phyloP scores from a whole-genome alignment of 2,888 invertebrate genomes.

The Dryocosmus kuriphilus region DNA sequence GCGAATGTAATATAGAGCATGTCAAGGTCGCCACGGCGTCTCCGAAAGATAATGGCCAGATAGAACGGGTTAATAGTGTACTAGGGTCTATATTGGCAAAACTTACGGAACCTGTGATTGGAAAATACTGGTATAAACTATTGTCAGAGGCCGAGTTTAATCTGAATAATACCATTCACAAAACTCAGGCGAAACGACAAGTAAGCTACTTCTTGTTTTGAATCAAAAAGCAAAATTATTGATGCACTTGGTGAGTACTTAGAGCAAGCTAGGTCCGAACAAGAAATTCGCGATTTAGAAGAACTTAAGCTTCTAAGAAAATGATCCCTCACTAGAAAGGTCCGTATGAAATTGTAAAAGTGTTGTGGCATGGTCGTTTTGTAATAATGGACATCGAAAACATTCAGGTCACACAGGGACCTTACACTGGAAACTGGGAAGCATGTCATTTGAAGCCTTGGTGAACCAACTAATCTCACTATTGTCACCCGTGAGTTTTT shows the following conservation, averaged over 20 bases:
- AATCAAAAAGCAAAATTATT: constrained; percentile 49
- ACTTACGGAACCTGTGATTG: constrained; percentile 38
- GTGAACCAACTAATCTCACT: too few relatives aligned
- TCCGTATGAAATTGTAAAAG: too few relatives aligned
- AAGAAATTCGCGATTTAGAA: neutral
- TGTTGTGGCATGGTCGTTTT: too few relatives aligned
- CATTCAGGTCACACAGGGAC: too few relatives aligned
- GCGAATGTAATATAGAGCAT: constrained; percentile 49
- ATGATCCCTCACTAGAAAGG: too few relatives aligned
- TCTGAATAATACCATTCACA: constrained; percentile 56
- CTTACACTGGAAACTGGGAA: too few relatives aligned
- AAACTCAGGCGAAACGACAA: constrained; percentile 62
- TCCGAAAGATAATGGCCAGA: constrained; percentile 59
- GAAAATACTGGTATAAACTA: constrained; percentile 54
- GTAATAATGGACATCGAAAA: too few relatives aligned
- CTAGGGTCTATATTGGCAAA: constrained; percentile 54
- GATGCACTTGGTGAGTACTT: neutral
- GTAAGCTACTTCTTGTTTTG: constrained; percentile 62
- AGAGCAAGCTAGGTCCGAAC: neutral
- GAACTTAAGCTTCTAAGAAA: neutral
- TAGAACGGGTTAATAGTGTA: constrained; percentile 55
- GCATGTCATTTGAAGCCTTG: too few relatives aligned
- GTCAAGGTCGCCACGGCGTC: constrained; percentile 56
- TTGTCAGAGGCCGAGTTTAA: constrained; percentile 51
- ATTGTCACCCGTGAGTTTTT: too few relatives aligned